phyloP scores from a whole-genome alignment of 2,888 invertebrate species.

The Pristionchus arcanus region DNA sequence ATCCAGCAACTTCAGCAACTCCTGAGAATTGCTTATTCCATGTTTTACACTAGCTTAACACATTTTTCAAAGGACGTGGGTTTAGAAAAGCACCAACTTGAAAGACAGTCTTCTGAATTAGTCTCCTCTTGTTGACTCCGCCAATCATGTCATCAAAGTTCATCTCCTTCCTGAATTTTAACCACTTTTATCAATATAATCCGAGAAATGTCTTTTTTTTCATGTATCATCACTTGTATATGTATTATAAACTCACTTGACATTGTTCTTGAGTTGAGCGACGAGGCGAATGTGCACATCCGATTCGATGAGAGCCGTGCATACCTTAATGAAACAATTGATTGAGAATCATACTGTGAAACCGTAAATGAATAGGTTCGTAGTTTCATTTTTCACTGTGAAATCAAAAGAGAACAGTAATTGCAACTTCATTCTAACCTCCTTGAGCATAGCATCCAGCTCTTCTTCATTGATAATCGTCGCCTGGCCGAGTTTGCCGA shows the following conservation, averaged over 20 bases:
- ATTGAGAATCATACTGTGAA: not conserved
- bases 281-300: constrained; percentile 97
- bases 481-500: constrained; percentile 90
- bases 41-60: not conserved
- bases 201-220: too few relatives aligned
- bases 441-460: constrained; percentile 96
- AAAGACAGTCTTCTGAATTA: constrained; percentile 98
- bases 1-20: constrained; percentile 97
- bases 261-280: constrained; percentile 96
- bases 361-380: not conserved
- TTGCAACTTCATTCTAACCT: constrained; percentile 60
- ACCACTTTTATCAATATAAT: not conserved
- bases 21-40: constrained; percentile 82
- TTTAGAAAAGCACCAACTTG: constrained; percentile 81
- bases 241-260: constrained; percentile 83
- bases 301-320: constrained; percentile 95
- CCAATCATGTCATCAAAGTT: constrained; percentile 99
- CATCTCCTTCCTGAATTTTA: constrained; percentile 82
- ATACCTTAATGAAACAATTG: constrained; percentile 83
- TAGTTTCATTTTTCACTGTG: too few relatives aligned
- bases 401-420: too few relatives aligned
- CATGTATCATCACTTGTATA: too few relatives aligned
- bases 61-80: not conserved
- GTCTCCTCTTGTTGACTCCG: constrained; percentile 96
- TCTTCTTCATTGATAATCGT: constrained; percentile 85